These are phyloP conservation scores for Campodea augens DNA, from an alignment of 1,140 invertebrate genomes.

Conservation along the genomic window DNA sequence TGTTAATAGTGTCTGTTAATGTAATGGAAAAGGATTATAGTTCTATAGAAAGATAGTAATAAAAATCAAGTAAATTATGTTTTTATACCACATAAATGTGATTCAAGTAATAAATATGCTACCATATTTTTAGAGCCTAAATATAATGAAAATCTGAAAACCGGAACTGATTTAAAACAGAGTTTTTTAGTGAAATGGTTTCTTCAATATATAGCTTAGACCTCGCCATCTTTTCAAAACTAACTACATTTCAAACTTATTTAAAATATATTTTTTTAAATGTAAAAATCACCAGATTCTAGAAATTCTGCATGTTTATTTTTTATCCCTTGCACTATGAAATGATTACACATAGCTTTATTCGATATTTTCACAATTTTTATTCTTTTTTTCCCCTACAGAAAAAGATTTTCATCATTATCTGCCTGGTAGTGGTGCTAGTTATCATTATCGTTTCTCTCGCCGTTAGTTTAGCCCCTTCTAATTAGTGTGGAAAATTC, in stretches of 20 bases:
- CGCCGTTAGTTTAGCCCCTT: too few species aligned
- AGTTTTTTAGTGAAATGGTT: background rate
- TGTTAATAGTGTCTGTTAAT: too few species aligned
- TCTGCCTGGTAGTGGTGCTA: conserved; percentile 71
- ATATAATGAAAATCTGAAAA: too few species aligned
- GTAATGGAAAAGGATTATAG: too few species aligned
- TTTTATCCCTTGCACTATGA: conserved; percentile 1
- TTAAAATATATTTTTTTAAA: background rate
- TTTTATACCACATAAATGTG: too few species aligned
- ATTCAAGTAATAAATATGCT: too few species aligned
- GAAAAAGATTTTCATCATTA: conserved; percentile 99
- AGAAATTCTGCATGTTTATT: background rate
- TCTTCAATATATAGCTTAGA: background rate
- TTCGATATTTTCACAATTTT: conserved; percentile 1
- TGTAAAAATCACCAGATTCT: background rate
- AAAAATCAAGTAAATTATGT: too few species aligned
- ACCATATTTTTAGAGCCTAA: too few species aligned
- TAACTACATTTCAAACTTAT: background rate
- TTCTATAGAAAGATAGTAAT: too few species aligned
- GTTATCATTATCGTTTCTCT: conserved; percentile 54
- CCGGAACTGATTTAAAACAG: too few species aligned
- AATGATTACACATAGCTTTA: too few species aligned
- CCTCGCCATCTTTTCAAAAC: background rate
- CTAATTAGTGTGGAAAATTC: too few species aligned
- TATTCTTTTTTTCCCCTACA: conserved; percentile 39